phyloP scores from a whole-genome alignment of 2,113 vertebrate genomes.

The Solea senegalensis region DNA sequence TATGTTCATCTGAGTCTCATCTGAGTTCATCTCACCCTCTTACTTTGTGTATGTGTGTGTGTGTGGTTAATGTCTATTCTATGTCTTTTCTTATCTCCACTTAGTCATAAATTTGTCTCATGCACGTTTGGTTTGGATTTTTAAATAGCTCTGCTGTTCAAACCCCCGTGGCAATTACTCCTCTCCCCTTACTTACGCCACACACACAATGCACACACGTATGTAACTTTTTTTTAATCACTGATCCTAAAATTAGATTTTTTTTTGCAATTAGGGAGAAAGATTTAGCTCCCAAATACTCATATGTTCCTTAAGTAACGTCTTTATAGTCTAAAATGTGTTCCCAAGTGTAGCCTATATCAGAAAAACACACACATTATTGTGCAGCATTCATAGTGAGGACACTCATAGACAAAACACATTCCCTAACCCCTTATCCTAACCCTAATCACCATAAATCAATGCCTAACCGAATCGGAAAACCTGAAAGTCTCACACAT shows the following conservation, averaged over 20 bases:
- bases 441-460: too few relatives aligned
- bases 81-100: conserved; percentile 52
- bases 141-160: conserved; percentile 40
- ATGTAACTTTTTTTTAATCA: neutral
- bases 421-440: too few relatives aligned
- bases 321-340: neutral
- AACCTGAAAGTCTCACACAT: too few relatives aligned
- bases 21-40: conserved; percentile 37
- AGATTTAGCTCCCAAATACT: neutral
- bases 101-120: conserved; percentile 30
- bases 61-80: conserved; percentile 50
- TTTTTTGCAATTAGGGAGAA: neutral
- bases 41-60: conserved; percentile 12
- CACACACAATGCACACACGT: conserved; percentile 1
- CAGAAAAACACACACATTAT: conserved; percentile 18
- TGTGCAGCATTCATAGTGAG: too few relatives aligned
- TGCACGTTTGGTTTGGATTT: conserved; percentile 47
- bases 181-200: conserved; percentile 49
- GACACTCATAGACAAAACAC: too few relatives aligned
- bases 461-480: too few relatives aligned
- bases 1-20: conserved; percentile 52
- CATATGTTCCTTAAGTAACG: neutral
- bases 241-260: neutral
- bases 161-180: conserved; percentile 28
- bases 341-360: neutral